A percentile compares a stretch with the other conserved stretches of the same genome.
Conservation (phyloP, 2,113 vertebrate species). For the Rhynchomys soricoides region DNA sequence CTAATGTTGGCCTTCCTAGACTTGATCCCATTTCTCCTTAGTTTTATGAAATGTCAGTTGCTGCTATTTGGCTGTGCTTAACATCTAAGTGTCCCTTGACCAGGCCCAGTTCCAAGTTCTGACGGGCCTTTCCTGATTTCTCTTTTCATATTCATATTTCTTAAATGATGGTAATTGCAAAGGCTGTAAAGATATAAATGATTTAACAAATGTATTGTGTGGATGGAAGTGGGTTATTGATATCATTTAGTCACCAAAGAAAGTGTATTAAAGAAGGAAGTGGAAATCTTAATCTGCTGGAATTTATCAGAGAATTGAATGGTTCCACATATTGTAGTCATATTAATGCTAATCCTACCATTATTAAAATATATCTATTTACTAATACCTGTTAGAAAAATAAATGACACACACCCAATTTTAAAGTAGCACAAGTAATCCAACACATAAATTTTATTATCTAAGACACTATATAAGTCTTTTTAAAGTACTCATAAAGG, state of each 20-base stretch:
- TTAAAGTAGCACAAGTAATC: conserved; percentile 59
- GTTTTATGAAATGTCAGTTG: conserved; percentile 42
- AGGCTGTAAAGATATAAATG: conserved; percentile 74
- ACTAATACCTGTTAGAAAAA: conserved; percentile 65
- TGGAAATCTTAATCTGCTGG: conserved; percentile 81
- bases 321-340: conserved; percentile 79
- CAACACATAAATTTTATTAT: conserved; percentile 45
- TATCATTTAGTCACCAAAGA: conserved; percentile 81
- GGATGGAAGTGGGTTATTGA: conserved; percentile 49
- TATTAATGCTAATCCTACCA: conserved; percentile 83
- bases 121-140: conserved; percentile 33
- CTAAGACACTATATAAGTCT: conserved; percentile 34
- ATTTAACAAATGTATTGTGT: conserved; percentile 80
- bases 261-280: conserved; percentile 81
- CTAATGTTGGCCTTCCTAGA: conserved; percentile 17
- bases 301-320: conserved; percentile 82
- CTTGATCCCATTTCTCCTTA: conserved; percentile 34
- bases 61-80: conserved; percentile 12
- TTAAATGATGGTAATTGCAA: conserved; percentile 32
- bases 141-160: conserved; percentile 21
- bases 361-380: conserved; percentile 68
- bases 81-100: conserved; percentile 17
- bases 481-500: not conserved
- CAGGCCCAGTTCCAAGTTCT: conserved; percentile 43
- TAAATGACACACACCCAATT: conserved; percentile 66